Base-by-base conservation (phyloP, 2,888 invertebrate genomes). In the Alentia gelatinosa region DNA sequence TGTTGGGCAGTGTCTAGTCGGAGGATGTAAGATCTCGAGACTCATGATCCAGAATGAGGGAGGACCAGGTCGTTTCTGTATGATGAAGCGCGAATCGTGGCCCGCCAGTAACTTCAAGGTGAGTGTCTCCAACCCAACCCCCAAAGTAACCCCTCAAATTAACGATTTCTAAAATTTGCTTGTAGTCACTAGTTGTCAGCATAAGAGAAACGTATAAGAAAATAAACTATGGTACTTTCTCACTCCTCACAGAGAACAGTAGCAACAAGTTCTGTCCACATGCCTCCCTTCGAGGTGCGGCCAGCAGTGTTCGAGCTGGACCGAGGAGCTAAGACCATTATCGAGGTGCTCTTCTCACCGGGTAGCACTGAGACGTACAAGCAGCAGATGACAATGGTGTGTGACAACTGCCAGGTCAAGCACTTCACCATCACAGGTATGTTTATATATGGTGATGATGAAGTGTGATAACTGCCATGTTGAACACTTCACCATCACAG, bases 381-480 rank as follows among this genome's bases (percentile, higher is more conserved):
- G 4, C 94, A 95, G 90, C 94, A 94, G 40, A 92, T 96, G 84
- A 94, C 94, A n/a, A 93, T 96, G 63, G 93, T 95, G 68, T 96
- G 96, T 94, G 96, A 96, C 92, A 96, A 96, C 93, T 96, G 96
- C 91, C 95, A 96, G 42, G 94, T 95, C 39, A 94, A 94, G 86
- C 94, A 95, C 91, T 94, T 95, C 90, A 94, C 92, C 1, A 84
- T 96, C 0, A 94, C 93, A 94, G 96, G 96, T 95, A 92, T 79
- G 91, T 83, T 0, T 56, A 9, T 74, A 68, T 47, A 4, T 89
- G 95, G 95, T 39, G 83, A 94, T 94, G 26, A 92, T 96, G 56
- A 93, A 95, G 74, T 96, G 96, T 94, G 96, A 96, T 92, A 96
- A 96, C 93, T 96, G 96, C 91, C 95, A 96, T 47, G 94, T 95